Evolutionary conservation across 2,113 vertebrate genomes (phyloP).

Genomic region (Sceloporus undulatus): DNA sequence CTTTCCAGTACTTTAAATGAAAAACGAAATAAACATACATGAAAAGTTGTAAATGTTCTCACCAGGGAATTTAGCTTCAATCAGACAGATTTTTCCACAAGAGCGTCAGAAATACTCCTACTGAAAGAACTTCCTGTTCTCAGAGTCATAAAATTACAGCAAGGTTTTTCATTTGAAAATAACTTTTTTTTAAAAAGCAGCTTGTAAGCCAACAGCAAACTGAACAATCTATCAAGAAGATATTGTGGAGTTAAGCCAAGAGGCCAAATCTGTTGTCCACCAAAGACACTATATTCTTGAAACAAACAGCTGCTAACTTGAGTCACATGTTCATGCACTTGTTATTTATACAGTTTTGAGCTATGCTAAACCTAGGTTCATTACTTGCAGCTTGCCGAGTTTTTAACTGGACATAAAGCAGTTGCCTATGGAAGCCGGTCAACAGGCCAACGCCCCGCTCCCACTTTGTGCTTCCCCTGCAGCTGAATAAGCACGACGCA

Average conservation of each 20-base stretch:
- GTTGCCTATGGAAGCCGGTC: too few species aligned
- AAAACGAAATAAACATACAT: slow-evolving; percentile 27
- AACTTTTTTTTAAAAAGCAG: too few species aligned
- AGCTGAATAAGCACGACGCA: too few species aligned
- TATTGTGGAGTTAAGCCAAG: background rate
- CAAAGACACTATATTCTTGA: background rate
- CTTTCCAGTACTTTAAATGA: background rate
- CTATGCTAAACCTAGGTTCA: background rate
- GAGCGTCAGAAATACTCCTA: background rate
- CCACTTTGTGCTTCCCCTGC: too few species aligned
- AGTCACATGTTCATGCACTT: background rate
- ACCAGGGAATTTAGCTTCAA: slow-evolving; percentile 11
- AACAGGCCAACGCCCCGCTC: too few species aligned
- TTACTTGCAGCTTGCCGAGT: too few species aligned
- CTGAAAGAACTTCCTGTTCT: background rate
- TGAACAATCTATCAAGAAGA: background rate
- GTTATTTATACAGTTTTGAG: background rate
- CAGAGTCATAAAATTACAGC: background rate
- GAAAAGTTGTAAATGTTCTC: slow-evolving; percentile 14
- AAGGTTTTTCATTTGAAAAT: background rate
- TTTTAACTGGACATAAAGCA: background rate
- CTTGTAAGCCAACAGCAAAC: background rate
- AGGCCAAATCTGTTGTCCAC: background rate
- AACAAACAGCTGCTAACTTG: background rate
- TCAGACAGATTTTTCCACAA: background rate